Conservation (phyloP, 2,113 vertebrate species). For the Capra hircus region DNA sequence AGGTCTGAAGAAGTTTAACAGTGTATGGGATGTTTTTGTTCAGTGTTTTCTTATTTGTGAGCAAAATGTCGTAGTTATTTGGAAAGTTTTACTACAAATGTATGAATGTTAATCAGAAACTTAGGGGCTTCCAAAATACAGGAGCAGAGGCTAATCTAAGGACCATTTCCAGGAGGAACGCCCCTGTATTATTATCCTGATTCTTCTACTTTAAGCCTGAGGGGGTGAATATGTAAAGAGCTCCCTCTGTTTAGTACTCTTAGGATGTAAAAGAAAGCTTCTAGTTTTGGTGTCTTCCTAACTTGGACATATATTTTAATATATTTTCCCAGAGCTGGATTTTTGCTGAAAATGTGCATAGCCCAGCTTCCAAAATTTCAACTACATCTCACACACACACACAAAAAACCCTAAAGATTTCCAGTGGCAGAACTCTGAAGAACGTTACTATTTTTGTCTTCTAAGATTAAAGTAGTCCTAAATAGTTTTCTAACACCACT, state of each 20-base stretch:
- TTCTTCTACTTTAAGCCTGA: background rate
- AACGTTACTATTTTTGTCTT: constrained; percentile 30
- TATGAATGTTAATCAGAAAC: background rate
- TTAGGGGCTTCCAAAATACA: background rate
- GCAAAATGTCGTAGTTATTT: background rate
- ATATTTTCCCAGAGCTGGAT: background rate
- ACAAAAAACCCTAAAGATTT: background rate
- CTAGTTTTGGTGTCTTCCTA: background rate
- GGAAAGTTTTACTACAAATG: background rate
- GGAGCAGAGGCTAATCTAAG: background rate
- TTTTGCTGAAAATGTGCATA: background rate
- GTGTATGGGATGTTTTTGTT: background rate
- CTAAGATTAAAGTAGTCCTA: constrained; percentile 37
- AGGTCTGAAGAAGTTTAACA: constrained; percentile 8
- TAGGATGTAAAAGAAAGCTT: background rate
- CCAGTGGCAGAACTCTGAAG: background rate
- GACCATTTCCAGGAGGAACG: background rate
- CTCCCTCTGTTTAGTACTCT: background rate
- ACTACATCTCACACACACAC: background rate
- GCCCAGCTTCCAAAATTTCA: background rate
- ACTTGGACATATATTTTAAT: background rate
- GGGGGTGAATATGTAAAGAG: background rate
- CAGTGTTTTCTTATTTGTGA: background rate
- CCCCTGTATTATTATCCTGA: background rate
- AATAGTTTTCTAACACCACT: background rate